phyloP scores from a whole-genome alignment of 2,888 invertebrate species.

The Cryptocephalus moraei region DNA sequence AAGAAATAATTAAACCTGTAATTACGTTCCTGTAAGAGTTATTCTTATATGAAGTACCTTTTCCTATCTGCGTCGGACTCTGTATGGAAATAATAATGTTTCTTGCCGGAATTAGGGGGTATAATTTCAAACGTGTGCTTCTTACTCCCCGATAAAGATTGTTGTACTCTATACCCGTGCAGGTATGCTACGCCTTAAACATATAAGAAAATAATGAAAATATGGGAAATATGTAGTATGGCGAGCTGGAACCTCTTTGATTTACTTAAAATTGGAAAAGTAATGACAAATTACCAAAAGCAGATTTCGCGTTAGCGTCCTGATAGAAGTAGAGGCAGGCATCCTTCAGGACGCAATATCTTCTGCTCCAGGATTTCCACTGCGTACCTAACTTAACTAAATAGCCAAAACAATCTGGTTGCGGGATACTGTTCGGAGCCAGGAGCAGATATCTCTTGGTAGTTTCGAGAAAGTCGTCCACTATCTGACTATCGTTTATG shows the following conservation, averaged over 20 bases:
- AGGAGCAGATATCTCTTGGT: constrained; percentile 72
- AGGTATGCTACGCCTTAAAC: constrained; percentile 78
- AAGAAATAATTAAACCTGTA: constrained; percentile 35
- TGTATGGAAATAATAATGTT: constrained; percentile 85
- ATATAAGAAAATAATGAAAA: constrained; percentile 3
- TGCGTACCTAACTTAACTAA: constrained; percentile 77
- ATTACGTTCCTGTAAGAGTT: not conserved
- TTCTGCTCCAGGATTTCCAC: constrained; percentile 82
- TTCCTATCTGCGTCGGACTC: constrained; percentile 93
- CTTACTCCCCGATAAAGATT: constrained; percentile 72
- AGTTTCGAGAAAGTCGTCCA: constrained; percentile 60
- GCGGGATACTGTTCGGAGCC: constrained; percentile 66
- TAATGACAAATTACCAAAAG: constrained; percentile 58
- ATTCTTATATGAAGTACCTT: constrained; percentile 48
- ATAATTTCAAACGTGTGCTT: constrained; percentile 86
- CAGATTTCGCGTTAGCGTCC: constrained; percentile 75
- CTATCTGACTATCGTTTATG: constrained; percentile 45
- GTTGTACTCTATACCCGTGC: constrained; percentile 88
- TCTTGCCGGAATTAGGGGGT: constrained; percentile 77
- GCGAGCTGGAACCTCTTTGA: no score
- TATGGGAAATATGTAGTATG: no score
- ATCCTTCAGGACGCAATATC: constrained; percentile 91
- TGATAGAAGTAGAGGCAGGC: constrained; percentile 91
- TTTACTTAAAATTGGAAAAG: no score
- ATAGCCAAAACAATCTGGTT: constrained; percentile 90